phyloP scores from a whole-genome alignment of 2,113 vertebrate genomes.

The Trinectes maculatus region DNA sequence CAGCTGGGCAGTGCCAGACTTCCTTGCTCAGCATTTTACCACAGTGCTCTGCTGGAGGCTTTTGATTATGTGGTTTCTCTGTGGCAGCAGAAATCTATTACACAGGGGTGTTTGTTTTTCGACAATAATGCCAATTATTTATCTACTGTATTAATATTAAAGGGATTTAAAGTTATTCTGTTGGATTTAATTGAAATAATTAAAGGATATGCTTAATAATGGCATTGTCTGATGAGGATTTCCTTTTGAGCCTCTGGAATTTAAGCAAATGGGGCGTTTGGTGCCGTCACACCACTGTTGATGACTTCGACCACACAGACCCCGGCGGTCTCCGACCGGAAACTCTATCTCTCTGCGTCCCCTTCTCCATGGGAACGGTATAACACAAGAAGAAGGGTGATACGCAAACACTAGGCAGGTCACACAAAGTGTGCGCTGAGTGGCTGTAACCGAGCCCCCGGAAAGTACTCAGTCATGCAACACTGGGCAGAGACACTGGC shows the following conservation, averaged over 20 bases:
- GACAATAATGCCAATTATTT: not conserved
- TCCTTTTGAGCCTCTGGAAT: conserved; percentile 5
- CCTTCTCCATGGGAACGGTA: conserved; percentile 61
- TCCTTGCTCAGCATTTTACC: conserved; percentile 41
- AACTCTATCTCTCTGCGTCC: conserved; percentile 46
- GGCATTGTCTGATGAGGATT: conserved; percentile 16
- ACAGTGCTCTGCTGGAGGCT: conserved; percentile 4
- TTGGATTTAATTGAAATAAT: not conserved
- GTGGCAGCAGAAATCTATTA: conserved; percentile 9
- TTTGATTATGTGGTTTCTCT: not conserved
- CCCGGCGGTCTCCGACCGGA: conserved; percentile 22
- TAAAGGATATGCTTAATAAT: not conserved
- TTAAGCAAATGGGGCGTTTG: conserved; percentile 19
- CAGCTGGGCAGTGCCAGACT: conserved; percentile 16
- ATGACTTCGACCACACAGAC: conserved; percentile 28
- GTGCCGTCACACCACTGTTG: conserved; percentile 28
- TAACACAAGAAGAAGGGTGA: conserved; percentile 40
- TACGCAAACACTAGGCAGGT: conserved; percentile 49
- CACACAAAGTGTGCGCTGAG: conserved; percentile 17
- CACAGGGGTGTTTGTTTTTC: not conserved
- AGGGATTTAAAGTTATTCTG: not conserved
- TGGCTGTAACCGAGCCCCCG: conserved; percentile 46
- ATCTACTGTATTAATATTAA: too few relatives aligned
- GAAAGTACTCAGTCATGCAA: conserved; percentile 48
- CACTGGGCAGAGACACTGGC: conserved; percentile 15